A percentile compares a stretch with the other conserved stretches of the same genome.
Evolutionary conservation across 2,888 invertebrate species (phyloP).

Genomic region (Melikaiella ostensackeni): DNA sequence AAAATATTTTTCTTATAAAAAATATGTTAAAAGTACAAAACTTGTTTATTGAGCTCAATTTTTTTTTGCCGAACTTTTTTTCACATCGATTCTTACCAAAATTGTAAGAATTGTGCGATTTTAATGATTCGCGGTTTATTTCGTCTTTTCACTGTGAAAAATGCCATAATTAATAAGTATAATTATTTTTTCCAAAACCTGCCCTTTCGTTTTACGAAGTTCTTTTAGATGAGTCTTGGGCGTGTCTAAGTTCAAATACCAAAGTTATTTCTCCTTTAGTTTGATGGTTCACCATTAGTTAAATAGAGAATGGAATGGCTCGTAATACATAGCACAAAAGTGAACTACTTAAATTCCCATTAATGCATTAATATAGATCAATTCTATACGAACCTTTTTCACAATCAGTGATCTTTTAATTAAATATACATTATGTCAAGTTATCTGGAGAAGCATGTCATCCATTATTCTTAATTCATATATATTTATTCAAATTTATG

Average conservation of each 20-base stretch:
- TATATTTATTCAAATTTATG: not conserved
- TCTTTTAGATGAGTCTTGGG: conserved; percentile 8
- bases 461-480: not conserved
- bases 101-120: too few species aligned
- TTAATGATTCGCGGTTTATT: too few species aligned
- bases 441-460: not conserved
- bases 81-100: too few species aligned
- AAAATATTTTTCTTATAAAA: too few species aligned
- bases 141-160: too few species aligned
- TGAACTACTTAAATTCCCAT: conserved; percentile 20
- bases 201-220: not conserved
- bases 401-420: not conserved
- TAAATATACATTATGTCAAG: not conserved
- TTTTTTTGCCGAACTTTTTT: too few species aligned
- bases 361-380: conserved; percentile 23
- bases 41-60: too few species aligned
- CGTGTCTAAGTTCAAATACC: conserved; percentile 33
- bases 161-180: too few species aligned
- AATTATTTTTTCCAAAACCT: too few species aligned
- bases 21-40: too few species aligned
- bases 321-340: conserved; percentile 16
- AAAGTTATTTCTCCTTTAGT: conserved; percentile 19
- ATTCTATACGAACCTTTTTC: conserved; percentile 6
- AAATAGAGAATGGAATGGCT: conserved; percentile 23
- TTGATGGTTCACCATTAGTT: conserved; percentile 13